Evolutionary conservation across 1,140 invertebrate species (phyloP).

Genomic region (Hyles euphorbiae): DNA sequence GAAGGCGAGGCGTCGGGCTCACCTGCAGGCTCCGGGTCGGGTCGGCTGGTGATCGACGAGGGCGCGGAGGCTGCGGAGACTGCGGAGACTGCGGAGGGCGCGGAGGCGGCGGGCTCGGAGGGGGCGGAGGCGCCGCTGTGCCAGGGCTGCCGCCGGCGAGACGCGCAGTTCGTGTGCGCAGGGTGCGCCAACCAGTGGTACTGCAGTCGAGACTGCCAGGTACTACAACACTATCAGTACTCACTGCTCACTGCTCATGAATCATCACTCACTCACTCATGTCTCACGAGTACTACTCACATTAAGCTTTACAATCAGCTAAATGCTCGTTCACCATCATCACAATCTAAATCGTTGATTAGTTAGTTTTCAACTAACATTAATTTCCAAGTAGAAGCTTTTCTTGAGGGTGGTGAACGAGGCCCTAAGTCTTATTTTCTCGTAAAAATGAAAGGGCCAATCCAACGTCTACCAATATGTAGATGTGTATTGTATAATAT

Average conservation of each 20-base stretch:
- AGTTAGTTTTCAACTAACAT: too few relatives aligned
- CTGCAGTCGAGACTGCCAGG: constrained; percentile 92
- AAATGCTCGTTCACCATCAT: too few relatives aligned
- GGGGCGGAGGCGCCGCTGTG: constrained; percentile 80
- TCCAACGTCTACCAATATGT: too few relatives aligned
- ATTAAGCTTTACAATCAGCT: too few relatives aligned
- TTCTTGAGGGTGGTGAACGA: too few relatives aligned
- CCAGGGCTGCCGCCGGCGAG: constrained; percentile 86
- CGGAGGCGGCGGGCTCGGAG: constrained; percentile 50
- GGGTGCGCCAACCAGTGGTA: constrained; percentile 94
- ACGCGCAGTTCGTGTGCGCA: constrained; percentile 90
- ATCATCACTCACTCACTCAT: constrained; percentile 1
- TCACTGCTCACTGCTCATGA: too few relatives aligned
- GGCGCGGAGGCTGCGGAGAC: constrained; percentile 69
- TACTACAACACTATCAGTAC: constrained; percentile 37
- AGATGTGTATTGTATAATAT: too few relatives aligned
- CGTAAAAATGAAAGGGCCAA: too few relatives aligned
- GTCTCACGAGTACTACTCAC: too few relatives aligned
- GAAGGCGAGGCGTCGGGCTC: constrained; percentile 37
- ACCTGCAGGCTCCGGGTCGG: constrained; percentile 76
- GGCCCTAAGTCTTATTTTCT: too few relatives aligned
- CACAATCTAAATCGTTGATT: too few relatives aligned
- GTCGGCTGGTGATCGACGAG: constrained; percentile 81
- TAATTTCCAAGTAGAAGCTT: too few relatives aligned
- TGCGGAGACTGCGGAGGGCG: constrained; percentile 40